These are phyloP conservation scores for Drymonia ruficornis DNA, from an alignment of 2,888 invertebrate genomes.

Conservation along the genomic window DNA sequence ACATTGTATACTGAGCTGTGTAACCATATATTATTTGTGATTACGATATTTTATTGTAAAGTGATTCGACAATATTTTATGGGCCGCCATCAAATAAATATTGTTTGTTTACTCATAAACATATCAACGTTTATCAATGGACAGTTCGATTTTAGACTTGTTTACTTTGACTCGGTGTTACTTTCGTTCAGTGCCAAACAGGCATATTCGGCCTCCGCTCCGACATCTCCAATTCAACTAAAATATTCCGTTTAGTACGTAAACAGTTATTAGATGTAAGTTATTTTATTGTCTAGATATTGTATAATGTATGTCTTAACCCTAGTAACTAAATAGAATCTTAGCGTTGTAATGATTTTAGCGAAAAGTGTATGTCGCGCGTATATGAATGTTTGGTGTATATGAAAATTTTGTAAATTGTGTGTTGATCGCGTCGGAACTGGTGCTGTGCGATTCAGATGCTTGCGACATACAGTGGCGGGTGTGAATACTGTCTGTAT, in stretches of 20 bases:
- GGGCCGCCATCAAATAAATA: conserved; percentile 19
- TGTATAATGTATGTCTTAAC: conserved; percentile 78
- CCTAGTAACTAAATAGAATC: conserved; percentile 64
- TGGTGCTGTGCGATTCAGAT: conserved; percentile 81
- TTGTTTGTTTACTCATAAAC: conserved; percentile 28
- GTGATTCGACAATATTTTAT: conserved; percentile 46
- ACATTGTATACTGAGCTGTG: conserved; percentile 29
- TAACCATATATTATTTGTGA: conserved; percentile 14
- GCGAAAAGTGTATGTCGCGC: conserved; percentile 75
- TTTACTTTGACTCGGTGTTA: conserved; percentile 20
- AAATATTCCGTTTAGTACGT: conserved; percentile 75
- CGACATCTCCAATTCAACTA: conserved; percentile 51
- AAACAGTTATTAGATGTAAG: conserved; percentile 77
- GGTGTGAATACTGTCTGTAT: conserved; percentile 61
- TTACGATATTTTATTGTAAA: conserved; percentile 22
- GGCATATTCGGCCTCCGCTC: conserved; percentile 52
- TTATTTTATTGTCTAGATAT: conserved; percentile 77
- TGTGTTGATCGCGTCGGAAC: conserved; percentile 61
- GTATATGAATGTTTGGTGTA: conserved; percentile 69
- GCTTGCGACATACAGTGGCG: conserved; percentile 70
- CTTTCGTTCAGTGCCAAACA: conserved; percentile 61
- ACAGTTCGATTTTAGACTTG: conserved; percentile 12
- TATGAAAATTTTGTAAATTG: conserved; percentile 40
- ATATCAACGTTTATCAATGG: conserved; percentile 32
- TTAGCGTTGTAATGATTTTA: conserved; percentile 72